A percentile compares a stretch with the other conserved stretches of the same genome.
These are phyloP conservation scores for Arothron firmamentum DNA, from an alignment of 2,113 vertebrate genomes.

Conservation along the genomic window DNA sequence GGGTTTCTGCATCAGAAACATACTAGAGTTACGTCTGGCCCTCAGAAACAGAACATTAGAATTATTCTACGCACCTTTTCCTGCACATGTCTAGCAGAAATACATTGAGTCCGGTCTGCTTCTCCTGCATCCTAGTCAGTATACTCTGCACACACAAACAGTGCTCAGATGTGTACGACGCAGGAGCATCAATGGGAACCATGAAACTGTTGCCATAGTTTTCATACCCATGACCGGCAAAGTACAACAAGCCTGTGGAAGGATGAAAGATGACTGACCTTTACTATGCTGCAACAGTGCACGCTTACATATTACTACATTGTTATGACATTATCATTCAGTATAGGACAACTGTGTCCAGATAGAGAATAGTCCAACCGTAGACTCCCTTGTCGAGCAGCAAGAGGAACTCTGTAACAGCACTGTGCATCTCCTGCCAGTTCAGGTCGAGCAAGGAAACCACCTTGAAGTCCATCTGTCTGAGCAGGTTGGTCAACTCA, in stretches of 20 bases:
- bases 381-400: slow-evolving; percentile 85
- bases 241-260: slow-evolving; percentile 81
- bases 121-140: slow-evolving; percentile 82
- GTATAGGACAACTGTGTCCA: not conserved
- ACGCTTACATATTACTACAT: too few relatives aligned
- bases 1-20: slow-evolving; percentile 73
- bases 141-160: slow-evolving; percentile 83
- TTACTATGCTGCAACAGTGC: not conserved
- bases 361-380: slow-evolving; percentile 54
- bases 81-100: slow-evolving; percentile 89
- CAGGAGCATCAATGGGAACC: slow-evolving; percentile 82
- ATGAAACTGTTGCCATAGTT: slow-evolving; percentile 90
- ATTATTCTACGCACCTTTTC: slow-evolving; percentile 71
- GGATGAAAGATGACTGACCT: not conserved
- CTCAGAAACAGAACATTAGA: not conserved
- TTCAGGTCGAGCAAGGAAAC: slow-evolving; percentile 84
- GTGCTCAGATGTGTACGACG: slow-evolving; percentile 78
- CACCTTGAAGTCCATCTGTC: slow-evolving; percentile 86
- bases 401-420: slow-evolving; percentile 81
- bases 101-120: slow-evolving; percentile 80
- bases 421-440: slow-evolving; percentile 84
- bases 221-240: slow-evolving; percentile 84
- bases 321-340: too few relatives aligned
- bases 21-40: not conserved
- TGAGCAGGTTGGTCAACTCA: slow-evolving; percentile 76